A percentile compares a stretch with the other conserved stretches of the same genome.
phyloP scores from a whole-genome alignment of 1,140 invertebrate species.

The Drosophila triauraria region DNA sequence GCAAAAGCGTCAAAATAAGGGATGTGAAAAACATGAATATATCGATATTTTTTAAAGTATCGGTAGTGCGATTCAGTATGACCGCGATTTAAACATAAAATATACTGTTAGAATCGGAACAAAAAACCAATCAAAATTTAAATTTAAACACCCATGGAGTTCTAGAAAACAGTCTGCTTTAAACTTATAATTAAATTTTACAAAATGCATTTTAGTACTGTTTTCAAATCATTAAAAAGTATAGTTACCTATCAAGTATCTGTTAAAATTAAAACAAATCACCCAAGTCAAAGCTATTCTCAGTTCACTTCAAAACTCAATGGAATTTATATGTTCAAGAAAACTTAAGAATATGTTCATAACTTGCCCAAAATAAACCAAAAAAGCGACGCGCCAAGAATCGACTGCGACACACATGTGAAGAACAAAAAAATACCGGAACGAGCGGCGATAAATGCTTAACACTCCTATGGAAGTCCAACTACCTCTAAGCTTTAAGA shows the following conservation, averaged over 20 bases:
- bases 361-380: background rate
- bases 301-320: background rate
- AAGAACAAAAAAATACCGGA: background rate
- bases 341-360: conserved; percentile 5
- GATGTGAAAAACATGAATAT: background rate
- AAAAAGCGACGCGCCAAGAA: background rate
- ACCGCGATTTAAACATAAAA: background rate
- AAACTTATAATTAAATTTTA: too few species aligned
- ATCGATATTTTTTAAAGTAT: background rate
- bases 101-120: background rate
- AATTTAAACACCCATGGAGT: background rate
- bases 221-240: background rate
- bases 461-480: background rate
- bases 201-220: too few species aligned
- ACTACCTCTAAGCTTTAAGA: background rate
- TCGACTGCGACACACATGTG: background rate
- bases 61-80: background rate
- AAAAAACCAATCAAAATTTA: too few species aligned
- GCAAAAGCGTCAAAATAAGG: conserved; percentile 2
- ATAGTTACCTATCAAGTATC: background rate
- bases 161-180: too few species aligned
- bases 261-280: background rate
- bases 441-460: background rate
- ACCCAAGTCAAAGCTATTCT: background rate
- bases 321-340: background rate